Evolutionary conservation across 2,888 invertebrate species (phyloP).

Genomic region (Nomada ruficornis): DNA sequence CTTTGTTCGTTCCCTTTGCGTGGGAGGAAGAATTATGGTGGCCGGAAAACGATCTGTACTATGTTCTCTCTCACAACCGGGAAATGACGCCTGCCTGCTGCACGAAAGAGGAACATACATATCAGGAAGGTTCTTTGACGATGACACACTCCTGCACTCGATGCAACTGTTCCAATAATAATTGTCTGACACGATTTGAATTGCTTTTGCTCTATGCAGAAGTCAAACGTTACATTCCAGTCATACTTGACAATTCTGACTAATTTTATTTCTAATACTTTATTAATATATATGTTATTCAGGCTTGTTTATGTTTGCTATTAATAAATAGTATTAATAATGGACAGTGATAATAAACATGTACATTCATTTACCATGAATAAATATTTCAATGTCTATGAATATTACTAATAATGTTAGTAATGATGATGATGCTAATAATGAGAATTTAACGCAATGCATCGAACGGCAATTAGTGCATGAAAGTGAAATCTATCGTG

Average conservation of each 20-base stretch:
- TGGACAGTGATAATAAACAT: no score
- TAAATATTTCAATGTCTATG: no score
- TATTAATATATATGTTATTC: no score
- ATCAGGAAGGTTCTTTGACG: constrained; percentile 9
- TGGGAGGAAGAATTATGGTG: constrained; percentile 26
- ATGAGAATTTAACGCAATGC: not conserved
- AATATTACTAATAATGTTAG: no score
- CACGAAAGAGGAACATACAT: constrained; percentile 26
- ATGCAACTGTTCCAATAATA: not conserved
- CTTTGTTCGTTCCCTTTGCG: constrained; percentile 26
- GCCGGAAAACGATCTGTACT: constrained; percentile 58
- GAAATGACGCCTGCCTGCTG: constrained; percentile 53
- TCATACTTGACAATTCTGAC: no score
- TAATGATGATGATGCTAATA: no score
- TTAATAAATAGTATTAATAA: no score
- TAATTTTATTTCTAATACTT: no score
- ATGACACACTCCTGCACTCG: constrained; percentile 13
- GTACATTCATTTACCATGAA: no score
- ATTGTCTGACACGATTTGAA: not conserved
- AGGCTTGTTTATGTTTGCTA: no score
- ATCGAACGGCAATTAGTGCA: not conserved
- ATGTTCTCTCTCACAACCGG: constrained; percentile 49
- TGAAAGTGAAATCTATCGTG: constrained; percentile 22
- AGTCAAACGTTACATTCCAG: no score
- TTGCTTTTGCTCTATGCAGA: not conserved